Conservation (phyloP, 2,797 vertebrate species). For the Artibeus jamaicensis region DNA sequence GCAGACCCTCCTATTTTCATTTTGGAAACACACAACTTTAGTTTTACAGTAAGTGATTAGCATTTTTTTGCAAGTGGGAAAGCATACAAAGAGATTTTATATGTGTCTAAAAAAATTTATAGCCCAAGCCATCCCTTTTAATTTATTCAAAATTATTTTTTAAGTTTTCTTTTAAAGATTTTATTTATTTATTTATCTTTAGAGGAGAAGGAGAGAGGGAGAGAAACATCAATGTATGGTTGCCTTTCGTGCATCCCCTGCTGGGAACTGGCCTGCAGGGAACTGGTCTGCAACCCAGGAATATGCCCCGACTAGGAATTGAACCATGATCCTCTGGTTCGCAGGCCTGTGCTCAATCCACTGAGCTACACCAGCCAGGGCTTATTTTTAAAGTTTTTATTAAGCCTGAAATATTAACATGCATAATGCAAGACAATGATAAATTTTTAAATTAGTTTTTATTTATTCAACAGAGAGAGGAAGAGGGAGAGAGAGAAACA, state of each 20-base stretch:
- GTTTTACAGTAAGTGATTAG: neutral
- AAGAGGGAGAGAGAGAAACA: neutral
- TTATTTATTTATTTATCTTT: too few relatives aligned
- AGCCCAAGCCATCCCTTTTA: neutral
- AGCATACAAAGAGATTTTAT: neutral
- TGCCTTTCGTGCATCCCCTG: too few relatives aligned
- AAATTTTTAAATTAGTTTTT: neutral
- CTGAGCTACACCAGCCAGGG: too few relatives aligned
- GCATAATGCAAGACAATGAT: neutral
- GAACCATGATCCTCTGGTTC: too few relatives aligned
- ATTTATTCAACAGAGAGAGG: neutral
- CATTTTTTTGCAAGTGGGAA: neutral
- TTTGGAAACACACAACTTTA: neutral
- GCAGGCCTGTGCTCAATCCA: too few relatives aligned
- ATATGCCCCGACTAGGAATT: too few relatives aligned
- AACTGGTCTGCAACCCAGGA: too few relatives aligned
- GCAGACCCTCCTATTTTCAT: neutral
- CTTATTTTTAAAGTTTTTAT: conserved; percentile 12
- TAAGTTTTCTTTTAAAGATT: too few relatives aligned
- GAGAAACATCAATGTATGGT: too few relatives aligned
- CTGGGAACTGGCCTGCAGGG: too few relatives aligned
- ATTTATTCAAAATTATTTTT: conserved; percentile 17
- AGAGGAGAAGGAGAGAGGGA: too few relatives aligned
- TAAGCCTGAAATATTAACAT: neutral
- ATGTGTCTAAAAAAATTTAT: neutral